A percentile compares a stretch with the other conserved stretches of the same genome.
Conservation (phyloP, 2,797 vertebrate genomes). For the Anableps anableps region DNA sequence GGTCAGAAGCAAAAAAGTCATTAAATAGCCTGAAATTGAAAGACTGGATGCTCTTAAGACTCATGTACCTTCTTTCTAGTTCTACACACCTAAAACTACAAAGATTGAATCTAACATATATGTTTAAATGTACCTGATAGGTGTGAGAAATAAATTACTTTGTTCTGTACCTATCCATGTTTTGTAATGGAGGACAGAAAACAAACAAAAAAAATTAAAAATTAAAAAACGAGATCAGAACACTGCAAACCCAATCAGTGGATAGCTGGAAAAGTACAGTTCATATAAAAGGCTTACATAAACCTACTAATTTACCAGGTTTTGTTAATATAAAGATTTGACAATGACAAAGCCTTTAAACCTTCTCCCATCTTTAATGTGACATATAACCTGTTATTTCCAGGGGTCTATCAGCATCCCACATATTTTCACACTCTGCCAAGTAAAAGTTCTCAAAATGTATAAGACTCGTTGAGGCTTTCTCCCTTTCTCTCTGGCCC, state of each 20-base stretch:
- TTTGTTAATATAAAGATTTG: neutral
- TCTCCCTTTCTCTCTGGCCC: no score
- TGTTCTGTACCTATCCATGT: no score
- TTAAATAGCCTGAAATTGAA: constrained; percentile 1
- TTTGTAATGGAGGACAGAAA: neutral
- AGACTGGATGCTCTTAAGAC: constrained; percentile 2
- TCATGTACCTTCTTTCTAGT: neutral
- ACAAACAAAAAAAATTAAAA: neutral
- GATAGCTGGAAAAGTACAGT: neutral
- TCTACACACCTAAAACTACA: neutral
- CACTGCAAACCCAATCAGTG: neutral
- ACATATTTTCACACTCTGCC: neutral
- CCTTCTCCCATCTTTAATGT: neutral
- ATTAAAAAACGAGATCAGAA: neutral
- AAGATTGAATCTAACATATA: neutral
- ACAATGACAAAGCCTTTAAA: neutral
- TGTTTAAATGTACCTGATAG: neutral
- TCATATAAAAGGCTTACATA: neutral
- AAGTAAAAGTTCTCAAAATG: neutral
- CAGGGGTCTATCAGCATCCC: neutral
- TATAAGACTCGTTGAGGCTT: neutral
- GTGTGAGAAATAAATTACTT: neutral
- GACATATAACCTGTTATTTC: neutral
- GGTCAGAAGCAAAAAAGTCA: constrained; percentile 3
- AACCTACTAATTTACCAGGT: neutral